Percentiles rank a stretch among this genome's conserved stretches.
Evolutionary conservation across 35 echinoderm and acorn worm genomes (phyloP).

Genomic region (Amphiura filiformis): DNA sequence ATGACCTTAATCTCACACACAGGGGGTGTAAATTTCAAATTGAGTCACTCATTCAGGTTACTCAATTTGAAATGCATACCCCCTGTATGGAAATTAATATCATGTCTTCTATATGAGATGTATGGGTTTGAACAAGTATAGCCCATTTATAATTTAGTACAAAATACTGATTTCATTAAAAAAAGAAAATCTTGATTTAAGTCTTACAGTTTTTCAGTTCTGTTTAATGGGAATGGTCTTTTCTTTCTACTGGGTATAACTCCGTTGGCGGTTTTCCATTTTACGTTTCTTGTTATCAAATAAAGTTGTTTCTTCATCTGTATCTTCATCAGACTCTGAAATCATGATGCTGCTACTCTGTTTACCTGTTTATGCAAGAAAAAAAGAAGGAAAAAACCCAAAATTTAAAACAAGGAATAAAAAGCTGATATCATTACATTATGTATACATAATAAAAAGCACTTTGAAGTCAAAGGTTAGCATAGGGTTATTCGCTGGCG

Average conservation of each 20-base stretch:
- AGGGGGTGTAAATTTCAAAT: too few species aligned
- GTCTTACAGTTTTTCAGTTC: conserved; percentile 28
- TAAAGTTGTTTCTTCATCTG: conserved; percentile 80
- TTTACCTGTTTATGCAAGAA: too few species aligned
- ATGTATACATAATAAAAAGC: not conserved
- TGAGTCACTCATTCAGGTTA: too few species aligned
- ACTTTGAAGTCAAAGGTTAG: not conserved
- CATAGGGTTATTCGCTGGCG: not conserved
- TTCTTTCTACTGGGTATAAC: conserved; percentile 5
- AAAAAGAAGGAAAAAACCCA: too few species aligned
- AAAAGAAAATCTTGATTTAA: not conserved
- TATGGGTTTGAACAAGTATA: too few species aligned
- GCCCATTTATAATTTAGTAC: too few species aligned
- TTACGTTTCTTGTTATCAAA: conserved; percentile 74
- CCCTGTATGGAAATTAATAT: too few species aligned
- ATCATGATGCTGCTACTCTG: conserved; percentile 99
- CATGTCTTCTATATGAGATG: too few species aligned
- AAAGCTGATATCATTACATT: too few species aligned
- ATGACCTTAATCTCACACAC: too few species aligned
- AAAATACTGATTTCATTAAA: too few species aligned
- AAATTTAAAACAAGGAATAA: not conserved
- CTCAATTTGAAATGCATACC: too few species aligned
- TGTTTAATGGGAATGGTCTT: conserved; percentile 21
- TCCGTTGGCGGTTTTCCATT: conserved; percentile 36
- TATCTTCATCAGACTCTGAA: conserved; percentile 85